Percentiles rank a stretch among this genome's conserved stretches.
Conservation (phyloP, 1,140 invertebrate genomes). For the Galleria mellonella region DNA sequence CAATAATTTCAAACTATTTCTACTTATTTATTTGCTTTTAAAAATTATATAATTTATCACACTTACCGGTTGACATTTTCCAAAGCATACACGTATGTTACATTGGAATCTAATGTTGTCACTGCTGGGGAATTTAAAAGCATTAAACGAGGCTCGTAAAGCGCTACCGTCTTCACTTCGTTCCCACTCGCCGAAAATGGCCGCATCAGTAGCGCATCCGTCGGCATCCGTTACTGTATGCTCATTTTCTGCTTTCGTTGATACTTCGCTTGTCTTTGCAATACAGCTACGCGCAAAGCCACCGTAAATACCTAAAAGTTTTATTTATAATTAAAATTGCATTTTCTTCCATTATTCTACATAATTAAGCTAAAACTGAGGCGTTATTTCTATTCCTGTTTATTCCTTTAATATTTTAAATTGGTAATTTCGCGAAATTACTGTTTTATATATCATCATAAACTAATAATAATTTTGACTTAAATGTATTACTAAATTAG, state of each 20-base stretch:
- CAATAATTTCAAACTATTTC: no score
- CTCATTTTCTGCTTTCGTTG: conserved; percentile 87
- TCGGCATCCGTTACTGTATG: conserved; percentile 95
- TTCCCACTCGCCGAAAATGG: conserved; percentile 95
- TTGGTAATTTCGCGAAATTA: no score
- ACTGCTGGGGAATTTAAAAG: conserved; percentile 96
- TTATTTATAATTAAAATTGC: background rate
- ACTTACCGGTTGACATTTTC: conserved; percentile 94
- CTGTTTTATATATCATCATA: no score
- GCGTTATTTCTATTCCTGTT: no score
- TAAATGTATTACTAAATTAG: no score
- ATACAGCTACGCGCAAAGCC: conserved; percentile 95
- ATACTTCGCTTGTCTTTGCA: conserved; percentile 92
- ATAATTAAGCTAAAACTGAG: no score
- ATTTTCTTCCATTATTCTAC: background rate
- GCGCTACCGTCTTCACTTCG: conserved; percentile 88
- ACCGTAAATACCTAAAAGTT: conserved; percentile 89
- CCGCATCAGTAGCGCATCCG: conserved; percentile 93
- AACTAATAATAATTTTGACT: no score
- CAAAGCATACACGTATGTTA: conserved; percentile 96
- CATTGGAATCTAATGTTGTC: conserved; percentile 97
- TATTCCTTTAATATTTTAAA: no score
- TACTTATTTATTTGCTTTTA: no score
- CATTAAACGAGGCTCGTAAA: conserved; percentile 91
- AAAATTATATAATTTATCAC: no score